Base-by-base conservation (phyloP, 92 coral and sea anemone genomes). In the Porites divaricata region DNA sequence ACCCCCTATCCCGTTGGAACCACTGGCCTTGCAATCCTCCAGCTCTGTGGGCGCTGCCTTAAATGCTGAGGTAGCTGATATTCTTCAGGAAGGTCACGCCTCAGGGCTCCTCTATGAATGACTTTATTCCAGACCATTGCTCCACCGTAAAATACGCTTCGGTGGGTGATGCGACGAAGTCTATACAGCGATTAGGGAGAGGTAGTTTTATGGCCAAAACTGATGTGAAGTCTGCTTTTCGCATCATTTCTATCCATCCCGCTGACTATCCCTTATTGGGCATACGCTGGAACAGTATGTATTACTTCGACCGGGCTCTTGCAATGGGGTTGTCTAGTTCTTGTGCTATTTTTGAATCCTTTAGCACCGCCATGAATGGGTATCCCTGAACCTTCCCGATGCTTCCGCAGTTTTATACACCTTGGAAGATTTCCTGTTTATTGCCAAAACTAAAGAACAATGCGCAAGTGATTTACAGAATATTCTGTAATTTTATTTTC, bases 71-170 rank as follows among this genome's bases (percentile, higher is more conserved):
- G 41, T 28, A 28, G 41, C 5, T 2, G 41, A 28, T 28, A 28
- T 28, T 28, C 35, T 28, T 28, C 41, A 0, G 41, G 41, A 28
- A 4, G 41, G 41, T 28, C 41, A 28, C 41, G 41, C 41, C 41
- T 28, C 41, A 28, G 41, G 41, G 2, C 24, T 8, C 62, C 16
- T 88, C 92, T 2, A 78, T 88, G 9, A 84, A 88, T 51, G 92
- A 88, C 64, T 56, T 62, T 51, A 88, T 88, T 61, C 79, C 88
- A 1, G 67, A 79, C 19, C 78, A 62, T 20, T 67, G 26, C 59
- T 50, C 85, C 17, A 6, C 82, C 2, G 88, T 88, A 7, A 76
- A 72, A 14, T 89, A 89, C 50, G 89, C 92, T n/a, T 59, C 92
- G 1, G 76, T 89, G 9, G 68, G 52, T 23, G 89, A 89, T 56